phyloP scores from a whole-genome alignment of 2,797 vertebrate species.

The Alfaro cultratus region DNA sequence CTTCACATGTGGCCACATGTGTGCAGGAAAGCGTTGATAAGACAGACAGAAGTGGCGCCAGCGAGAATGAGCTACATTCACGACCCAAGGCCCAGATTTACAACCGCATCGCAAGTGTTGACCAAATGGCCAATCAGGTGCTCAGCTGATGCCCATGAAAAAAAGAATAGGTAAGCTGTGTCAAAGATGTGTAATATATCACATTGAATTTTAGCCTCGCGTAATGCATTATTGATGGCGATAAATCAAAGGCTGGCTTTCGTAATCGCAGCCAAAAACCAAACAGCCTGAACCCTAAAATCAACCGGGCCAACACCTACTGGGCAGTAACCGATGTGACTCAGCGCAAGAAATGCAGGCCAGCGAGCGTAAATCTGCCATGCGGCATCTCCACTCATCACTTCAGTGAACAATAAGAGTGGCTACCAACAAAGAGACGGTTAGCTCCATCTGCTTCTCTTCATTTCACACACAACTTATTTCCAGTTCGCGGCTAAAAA shows the following conservation, averaged over 20 bases:
- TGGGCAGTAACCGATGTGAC: conserved; percentile 52
- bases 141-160: conserved; percentile 6
- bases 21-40: conserved; percentile 38
- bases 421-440: conserved; percentile 24
- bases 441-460: conserved; percentile 50
- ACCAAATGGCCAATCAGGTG: conserved; percentile 62
- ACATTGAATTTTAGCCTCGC: conserved; percentile 28
- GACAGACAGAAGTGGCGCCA: conserved; percentile 36
- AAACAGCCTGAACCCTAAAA: conserved; percentile 46
- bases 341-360: conserved; percentile 41
- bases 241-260: conserved; percentile 43
- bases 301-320: neutral
- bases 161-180: conserved; percentile 8
- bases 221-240: conserved; percentile 43
- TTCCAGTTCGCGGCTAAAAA: conserved; percentile 56
- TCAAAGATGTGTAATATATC: conserved; percentile 7
- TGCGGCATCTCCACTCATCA: conserved; percentile 24
- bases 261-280: conserved; percentile 54
- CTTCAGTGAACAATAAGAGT: conserved; percentile 24
- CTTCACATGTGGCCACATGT: conserved; percentile 26
- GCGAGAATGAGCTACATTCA: conserved; percentile 45
- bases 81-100: conserved; percentile 51
- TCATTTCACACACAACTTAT: conserved; percentile 31
- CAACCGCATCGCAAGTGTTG: conserved; percentile 48
- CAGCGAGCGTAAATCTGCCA: conserved; percentile 22